Evolutionary conservation across 2,888 invertebrate genomes (phyloP).

Genomic region (Loripinus fragilis): DNA sequence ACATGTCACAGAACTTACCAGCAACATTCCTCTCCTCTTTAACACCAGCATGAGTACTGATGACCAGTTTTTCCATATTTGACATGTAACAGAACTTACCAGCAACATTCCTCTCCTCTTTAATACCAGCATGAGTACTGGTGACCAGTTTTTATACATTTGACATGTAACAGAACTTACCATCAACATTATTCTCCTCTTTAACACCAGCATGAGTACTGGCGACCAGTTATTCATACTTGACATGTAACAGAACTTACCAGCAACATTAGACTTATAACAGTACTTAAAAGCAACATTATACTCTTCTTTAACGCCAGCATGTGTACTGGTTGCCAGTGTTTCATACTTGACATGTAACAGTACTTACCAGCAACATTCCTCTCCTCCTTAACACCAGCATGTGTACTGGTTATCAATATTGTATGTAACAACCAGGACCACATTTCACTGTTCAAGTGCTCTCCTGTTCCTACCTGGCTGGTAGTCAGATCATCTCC

Average conservation of each 20-base stretch:
- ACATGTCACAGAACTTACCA: conserved; percentile 38
- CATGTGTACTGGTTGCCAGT: conserved; percentile 20
- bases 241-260: too few species aligned
- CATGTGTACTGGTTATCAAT: conserved; percentile 19
- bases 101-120: too few species aligned
- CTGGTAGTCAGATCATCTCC: conserved; percentile 65
- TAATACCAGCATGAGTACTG: too few species aligned
- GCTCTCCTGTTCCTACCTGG: conserved; percentile 7
- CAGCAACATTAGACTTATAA: too few species aligned
- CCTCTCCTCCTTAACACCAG: neutral
- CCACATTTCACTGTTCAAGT: conserved; percentile 60
- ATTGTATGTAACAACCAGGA: conserved; percentile 63
- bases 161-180: too few species aligned
- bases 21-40: conserved; percentile 28
- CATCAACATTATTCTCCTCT: too few species aligned
- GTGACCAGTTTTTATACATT: too few species aligned
- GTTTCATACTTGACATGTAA: too few species aligned
- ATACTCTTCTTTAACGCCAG: neutral
- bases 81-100: too few species aligned
- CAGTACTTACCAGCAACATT: conserved; percentile 44
- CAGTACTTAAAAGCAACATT: conserved; percentile 42
- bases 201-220: too few species aligned
- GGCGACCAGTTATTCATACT: too few species aligned
- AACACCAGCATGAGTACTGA: neutral
- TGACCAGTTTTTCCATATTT: too few species aligned